Evolutionary conservation across 2,888 invertebrate genomes (phyloP), one percentile per base, ranked within the genome.

Genomic region (Polia nebulosa): DNA sequence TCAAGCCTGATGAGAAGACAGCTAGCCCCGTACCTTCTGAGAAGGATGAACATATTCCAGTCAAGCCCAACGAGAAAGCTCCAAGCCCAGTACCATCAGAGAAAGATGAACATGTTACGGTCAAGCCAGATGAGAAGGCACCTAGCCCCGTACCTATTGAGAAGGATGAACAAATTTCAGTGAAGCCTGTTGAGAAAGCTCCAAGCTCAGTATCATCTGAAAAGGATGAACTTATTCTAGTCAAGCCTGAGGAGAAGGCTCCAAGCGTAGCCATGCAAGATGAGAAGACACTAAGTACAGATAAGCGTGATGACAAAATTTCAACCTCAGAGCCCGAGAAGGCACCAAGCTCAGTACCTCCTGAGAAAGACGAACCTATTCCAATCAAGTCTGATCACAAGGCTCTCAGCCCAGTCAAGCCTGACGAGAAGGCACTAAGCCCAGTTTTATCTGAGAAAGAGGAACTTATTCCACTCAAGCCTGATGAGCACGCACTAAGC

Each of bases 321-420:
- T 17, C 36, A 0, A 66, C 45, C 17, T 17, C 39, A 0, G 52
- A 20, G 0, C 0, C 29, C 9, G n/a, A n/a, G n/a, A n/a, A n/a
- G n/a, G n/a, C 9, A 0, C 0, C 56, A 9, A 20, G 29, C 29
- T 7, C 29, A 29, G 29, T 29, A 3, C 3, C 3, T 3, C 29
- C 7, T 15, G 41, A n/a, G 11, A 69, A 74, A 0, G 61, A 70
- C 2, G 27, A 47, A 4, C 11, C 25, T 0, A 72, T 39, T 8
- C 27, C 60, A 27, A 4, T 3, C 0, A 47, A 72, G 3, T 13
- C 15, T 15, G 58, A 72, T 13, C 66, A 64, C 1, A 64, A 62
- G 0, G 25, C 7, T 1, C 2, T 32, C 0, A 41, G 29, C 13
- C 17, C 17, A 0, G 22, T 3, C 3, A 62, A 69, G n/a, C n/a